These are phyloP conservation scores for Centropristis striata DNA, from an alignment of 2,113 vertebrate genomes.

Conservation along the genomic window DNA sequence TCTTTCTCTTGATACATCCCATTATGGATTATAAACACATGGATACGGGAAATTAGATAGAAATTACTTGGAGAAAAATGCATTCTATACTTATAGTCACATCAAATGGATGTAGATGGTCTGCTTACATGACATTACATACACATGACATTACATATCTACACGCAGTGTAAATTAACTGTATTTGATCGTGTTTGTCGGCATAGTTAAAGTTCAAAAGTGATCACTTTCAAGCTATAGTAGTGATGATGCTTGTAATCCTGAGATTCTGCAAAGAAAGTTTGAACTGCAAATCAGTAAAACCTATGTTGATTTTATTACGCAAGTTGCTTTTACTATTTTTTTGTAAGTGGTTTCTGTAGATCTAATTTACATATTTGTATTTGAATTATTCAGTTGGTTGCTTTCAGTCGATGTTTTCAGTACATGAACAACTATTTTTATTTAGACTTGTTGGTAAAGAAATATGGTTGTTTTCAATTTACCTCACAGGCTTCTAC, in stretches of 20 bases:
- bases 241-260: neutral
- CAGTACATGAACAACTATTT: no score
- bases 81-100: neutral
- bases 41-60: neutral
- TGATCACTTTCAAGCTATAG: neutral
- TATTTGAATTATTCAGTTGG: no score
- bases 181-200: neutral
- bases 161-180: neutral
- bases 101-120: neutral
- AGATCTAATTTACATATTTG: no score
- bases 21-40: neutral
- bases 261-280: neutral
- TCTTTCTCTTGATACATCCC: neutral
- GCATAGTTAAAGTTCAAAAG: neutral
- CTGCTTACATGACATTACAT: neutral
- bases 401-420: no score
- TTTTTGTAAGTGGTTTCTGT: no score
- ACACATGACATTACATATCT: no score
- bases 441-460: no score
- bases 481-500: no score
- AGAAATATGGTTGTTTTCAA: no score
- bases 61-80: neutral
- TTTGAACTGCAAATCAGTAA: neutral
- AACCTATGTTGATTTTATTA: no score
- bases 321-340: no score